Base-by-base conservation (phyloP, 2,888 invertebrate species). In the Cephus rjabovi region DNA sequence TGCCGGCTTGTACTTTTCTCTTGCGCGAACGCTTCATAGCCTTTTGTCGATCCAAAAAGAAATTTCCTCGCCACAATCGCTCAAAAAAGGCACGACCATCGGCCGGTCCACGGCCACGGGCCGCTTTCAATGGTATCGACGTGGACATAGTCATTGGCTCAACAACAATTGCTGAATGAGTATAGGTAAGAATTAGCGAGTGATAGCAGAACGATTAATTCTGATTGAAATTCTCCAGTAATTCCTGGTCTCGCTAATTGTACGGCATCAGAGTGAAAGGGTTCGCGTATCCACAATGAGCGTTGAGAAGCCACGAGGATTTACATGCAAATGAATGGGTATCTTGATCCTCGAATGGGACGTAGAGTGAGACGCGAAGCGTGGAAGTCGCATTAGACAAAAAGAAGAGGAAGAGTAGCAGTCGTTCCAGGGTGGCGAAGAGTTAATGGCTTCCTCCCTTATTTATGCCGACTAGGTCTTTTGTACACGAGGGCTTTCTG, bases 51-150 rank as follows among this genome's bases (percentile, higher is more conserved):
- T 91, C 90, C 75, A 91, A 84, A 75, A 90, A 90, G 87, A 94
- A 94, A 73, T 94, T 94, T 77, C 95, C 95, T 73, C 95, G 93
- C 96, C 96, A 96, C 76, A 96, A 92, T 33, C 95, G 93, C 86
- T 96, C 95, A 90, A 96, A 96, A 78, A 95, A 94, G 69, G 94
- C 93, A 80, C 95, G 93, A 85, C 95, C 94, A 86, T 94, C 94
- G 34, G 92, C 91, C n/a, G 92, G 91, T 76, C 92, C 92, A 12
- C 93, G 91, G 83, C 92, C 92, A 71, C 91, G 86, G 73, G 88
- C 88, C 79, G 89, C 82, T 82, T 88, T 90, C 79, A 92, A 91
- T 92, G 92, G 92, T 92, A 87, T 88, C 90, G 93, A 90, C 92
- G 92, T 83, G 56, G 89, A 86, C 89, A 91, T 90, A 81, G 86